Conservation (phyloP, 2,113 vertebrate species). For the Dermatemys mawii region DNA sequence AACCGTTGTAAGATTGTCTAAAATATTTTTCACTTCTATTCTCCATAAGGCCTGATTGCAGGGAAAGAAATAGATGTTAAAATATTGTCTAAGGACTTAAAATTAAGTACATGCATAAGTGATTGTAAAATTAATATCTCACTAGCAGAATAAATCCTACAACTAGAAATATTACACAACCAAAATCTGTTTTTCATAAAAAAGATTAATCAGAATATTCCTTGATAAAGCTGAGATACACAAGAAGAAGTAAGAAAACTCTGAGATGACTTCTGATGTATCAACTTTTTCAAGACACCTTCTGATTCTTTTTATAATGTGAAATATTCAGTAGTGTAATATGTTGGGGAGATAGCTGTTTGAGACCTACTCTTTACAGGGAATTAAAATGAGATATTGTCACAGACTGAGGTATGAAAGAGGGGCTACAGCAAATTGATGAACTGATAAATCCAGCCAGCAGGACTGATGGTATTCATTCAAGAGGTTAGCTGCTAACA, state of each 20-base stretch:
- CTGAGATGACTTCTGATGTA: fast-evolving
- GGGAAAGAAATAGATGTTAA: neutral
- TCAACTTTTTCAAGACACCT: neutral
- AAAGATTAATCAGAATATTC: neutral
- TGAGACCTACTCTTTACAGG: neutral
- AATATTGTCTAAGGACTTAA: neutral
- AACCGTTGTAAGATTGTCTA: neutral
- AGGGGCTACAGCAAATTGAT: constrained; percentile 3
- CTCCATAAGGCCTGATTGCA: neutral
- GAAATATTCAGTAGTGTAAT: neutral
- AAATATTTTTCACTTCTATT: neutral
- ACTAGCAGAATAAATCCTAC: neutral
- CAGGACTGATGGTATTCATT: neutral
- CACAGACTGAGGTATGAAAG: neutral
- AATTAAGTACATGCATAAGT: neutral
- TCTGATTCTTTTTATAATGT: neutral
- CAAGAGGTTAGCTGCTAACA: neutral
- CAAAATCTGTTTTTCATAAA: neutral
- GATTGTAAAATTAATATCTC: neutral
- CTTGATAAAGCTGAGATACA: neutral
- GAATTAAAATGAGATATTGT: neutral
- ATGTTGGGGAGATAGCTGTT: neutral
- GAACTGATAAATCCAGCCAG: neutral
- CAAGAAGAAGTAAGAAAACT: neutral
- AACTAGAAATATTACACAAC: neutral